Evolutionary conservation across 2,888 invertebrate genomes (phyloP).

Genomic region (Drosophila nr. perissopoda): DNA sequence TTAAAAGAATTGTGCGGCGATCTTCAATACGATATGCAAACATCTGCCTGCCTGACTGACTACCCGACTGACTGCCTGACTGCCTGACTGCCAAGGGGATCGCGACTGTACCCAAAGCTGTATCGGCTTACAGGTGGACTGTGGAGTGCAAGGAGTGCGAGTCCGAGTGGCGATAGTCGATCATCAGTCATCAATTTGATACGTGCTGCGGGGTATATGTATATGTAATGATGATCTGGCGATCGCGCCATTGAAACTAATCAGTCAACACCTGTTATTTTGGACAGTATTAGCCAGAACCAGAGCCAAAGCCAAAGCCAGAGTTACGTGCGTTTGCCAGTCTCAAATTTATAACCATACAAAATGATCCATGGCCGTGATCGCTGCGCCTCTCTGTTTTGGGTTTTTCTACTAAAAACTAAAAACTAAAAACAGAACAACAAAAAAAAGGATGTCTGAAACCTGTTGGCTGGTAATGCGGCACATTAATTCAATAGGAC

Average conservation of each 20-base stretch:
- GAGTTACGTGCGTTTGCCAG: constrained; percentile 50
- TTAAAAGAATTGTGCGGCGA: constrained; percentile 62
- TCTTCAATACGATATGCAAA: constrained; percentile 72
- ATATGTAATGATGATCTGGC: constrained; percentile 10
- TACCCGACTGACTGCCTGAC: not conserved
- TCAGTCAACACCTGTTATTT: constrained; percentile 79
- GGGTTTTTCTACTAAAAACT: constrained; percentile 35
- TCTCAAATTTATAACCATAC: constrained; percentile 37
- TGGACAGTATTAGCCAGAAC: constrained; percentile 57
- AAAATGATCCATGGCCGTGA: constrained; percentile 30
- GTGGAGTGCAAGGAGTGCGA: not conserved
- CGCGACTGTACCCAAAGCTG: constrained; percentile 60
- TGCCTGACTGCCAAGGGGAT: constrained; percentile 2
- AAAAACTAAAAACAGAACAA: not conserved
- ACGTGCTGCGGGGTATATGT: constrained; percentile 50
- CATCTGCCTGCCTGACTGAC: constrained; percentile 58
- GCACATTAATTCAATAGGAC: constrained; percentile 71
- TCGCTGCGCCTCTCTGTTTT: constrained; percentile 21
- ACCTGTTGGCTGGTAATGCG: constrained; percentile 72
- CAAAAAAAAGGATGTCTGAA: constrained; percentile 50
- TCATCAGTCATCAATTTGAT: constrained; percentile 63
- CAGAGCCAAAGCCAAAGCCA: not conserved
- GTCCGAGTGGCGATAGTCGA: constrained; percentile 23
- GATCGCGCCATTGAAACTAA: constrained; percentile 58
- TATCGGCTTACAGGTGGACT: constrained; percentile 44